These are phyloP conservation scores for Cladopsammia gracilis DNA, from an alignment of 64 coral and sea anemone genomes.

Conservation along the genomic window DNA sequence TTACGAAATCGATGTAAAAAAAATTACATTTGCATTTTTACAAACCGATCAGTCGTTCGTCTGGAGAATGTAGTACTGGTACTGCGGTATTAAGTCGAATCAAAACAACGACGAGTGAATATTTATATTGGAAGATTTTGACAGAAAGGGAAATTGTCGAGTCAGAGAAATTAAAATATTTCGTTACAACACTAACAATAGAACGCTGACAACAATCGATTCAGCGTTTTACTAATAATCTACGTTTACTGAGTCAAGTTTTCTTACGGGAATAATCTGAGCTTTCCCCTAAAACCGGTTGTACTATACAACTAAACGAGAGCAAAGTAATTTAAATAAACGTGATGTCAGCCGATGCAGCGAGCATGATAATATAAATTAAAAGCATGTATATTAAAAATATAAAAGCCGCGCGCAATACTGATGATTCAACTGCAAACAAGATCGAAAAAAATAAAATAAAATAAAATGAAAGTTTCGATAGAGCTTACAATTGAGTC, in stretches of 20 bases:
- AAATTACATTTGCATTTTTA: not conserved
- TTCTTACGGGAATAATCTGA: too few relatives aligned
- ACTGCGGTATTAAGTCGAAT: not conserved
- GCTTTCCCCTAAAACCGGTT: not conserved
- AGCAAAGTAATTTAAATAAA: not conserved
- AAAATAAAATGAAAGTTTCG: not conserved
- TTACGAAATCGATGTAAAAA: not conserved
- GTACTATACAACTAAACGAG: not conserved
- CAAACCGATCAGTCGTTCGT: not conserved
- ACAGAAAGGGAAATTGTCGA: not conserved
- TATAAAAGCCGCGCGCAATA: not conserved
- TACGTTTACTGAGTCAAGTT: too few relatives aligned
- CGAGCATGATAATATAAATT: not conserved
- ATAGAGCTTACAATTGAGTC: constrained; percentile 68
- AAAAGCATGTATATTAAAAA: not conserved
- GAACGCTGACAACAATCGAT: constrained; percentile 7
- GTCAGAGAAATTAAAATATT: not conserved
- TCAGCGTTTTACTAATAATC: not conserved
- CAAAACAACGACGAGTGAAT: not conserved
- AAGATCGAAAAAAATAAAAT: not conserved
- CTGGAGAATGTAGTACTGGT: too few relatives aligned
- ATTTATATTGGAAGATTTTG: not conserved
- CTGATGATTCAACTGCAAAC: not conserved
- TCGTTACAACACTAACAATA: not conserved
- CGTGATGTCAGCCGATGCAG: not conserved